Conservation (phyloP, 2,888 invertebrate species). For the Erebia palarica region DNA sequence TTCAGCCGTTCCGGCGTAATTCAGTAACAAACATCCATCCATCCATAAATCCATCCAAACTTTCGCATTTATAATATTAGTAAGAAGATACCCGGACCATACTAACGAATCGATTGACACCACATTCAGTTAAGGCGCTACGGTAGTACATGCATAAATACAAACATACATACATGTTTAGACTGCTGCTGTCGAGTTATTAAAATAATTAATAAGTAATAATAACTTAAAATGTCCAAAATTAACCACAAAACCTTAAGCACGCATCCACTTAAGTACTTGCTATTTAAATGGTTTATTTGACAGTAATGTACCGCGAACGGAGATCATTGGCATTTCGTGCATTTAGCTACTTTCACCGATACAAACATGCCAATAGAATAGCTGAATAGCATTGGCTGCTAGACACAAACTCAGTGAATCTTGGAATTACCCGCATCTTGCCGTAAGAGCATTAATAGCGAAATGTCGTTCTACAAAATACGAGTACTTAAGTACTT, state of each 20-base stretch:
- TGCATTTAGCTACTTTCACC: conserved; percentile 71
- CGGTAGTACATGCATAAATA: no score
- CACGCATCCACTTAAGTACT: conserved; percentile 4
- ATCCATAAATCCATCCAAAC: no score
- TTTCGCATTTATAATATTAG: no score
- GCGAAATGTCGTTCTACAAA: not conserved
- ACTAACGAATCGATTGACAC: no score
- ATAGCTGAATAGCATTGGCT: conserved; percentile 44
- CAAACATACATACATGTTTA: no score
- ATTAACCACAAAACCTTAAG: not conserved
- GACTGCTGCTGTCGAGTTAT: no score
- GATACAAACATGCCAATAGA: conserved; percentile 67
- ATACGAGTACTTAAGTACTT: no score
- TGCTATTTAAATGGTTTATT: conserved; percentile 34
- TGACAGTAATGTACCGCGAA: conserved; percentile 40
- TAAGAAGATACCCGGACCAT: no score
- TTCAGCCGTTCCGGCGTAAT: no score
- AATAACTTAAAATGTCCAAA: not conserved
- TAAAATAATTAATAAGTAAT: no score
- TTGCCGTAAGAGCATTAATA: conserved; percentile 28
- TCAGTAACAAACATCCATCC: no score
- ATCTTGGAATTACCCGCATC: conserved; percentile 45
- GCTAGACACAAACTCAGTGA: conserved; percentile 55
- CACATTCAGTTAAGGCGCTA: no score
- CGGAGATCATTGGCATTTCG: conserved; percentile 57